Conservation (phyloP, 2,888 invertebrate genomes). For the Adela reaumurella region DNA sequence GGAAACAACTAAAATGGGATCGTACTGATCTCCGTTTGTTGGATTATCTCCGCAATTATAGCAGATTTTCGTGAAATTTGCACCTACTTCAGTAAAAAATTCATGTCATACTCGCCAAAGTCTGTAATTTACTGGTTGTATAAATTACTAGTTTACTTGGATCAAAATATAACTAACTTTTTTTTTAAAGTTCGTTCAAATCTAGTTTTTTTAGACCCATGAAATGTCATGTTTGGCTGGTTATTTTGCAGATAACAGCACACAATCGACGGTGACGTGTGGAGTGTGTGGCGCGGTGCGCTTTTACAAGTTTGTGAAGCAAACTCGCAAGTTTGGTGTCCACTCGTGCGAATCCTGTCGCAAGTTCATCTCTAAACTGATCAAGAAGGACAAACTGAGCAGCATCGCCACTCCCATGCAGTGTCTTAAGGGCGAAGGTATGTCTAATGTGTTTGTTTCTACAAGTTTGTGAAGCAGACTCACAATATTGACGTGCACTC, state of each 20-base stretch:
- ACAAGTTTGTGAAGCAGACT: constrained; percentile 73
- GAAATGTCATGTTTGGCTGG: too few relatives aligned
- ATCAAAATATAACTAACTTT: not conserved
- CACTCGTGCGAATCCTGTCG: constrained; percentile 83
- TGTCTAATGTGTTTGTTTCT: constrained; percentile 64
- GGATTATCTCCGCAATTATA: too few relatives aligned
- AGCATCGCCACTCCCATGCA: constrained; percentile 55
- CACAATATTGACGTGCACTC: constrained; percentile 81
- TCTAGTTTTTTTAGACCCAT: not conserved
- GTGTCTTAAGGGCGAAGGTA: constrained; percentile 66
- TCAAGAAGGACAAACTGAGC: constrained; percentile 63
- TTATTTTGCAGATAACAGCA: constrained; percentile 45
- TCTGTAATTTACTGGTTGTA: too few relatives aligned
- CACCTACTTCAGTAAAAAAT: too few relatives aligned
- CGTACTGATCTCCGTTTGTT: too few relatives aligned
- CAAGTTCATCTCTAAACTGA: constrained; percentile 81
- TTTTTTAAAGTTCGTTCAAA: not conserved
- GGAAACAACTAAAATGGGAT: too few relatives aligned
- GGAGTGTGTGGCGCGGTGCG: constrained; percentile 77
- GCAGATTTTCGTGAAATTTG: too few relatives aligned
- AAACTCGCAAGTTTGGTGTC: constrained; percentile 80
- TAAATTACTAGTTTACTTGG: not conserved
- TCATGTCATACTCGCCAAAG: too few relatives aligned
- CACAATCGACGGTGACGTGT: constrained; percentile 67
- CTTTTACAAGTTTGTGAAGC: constrained; percentile 71